Base-by-base conservation (phyloP, 2,888 invertebrate genomes). In the Eupeodes luniger region DNA sequence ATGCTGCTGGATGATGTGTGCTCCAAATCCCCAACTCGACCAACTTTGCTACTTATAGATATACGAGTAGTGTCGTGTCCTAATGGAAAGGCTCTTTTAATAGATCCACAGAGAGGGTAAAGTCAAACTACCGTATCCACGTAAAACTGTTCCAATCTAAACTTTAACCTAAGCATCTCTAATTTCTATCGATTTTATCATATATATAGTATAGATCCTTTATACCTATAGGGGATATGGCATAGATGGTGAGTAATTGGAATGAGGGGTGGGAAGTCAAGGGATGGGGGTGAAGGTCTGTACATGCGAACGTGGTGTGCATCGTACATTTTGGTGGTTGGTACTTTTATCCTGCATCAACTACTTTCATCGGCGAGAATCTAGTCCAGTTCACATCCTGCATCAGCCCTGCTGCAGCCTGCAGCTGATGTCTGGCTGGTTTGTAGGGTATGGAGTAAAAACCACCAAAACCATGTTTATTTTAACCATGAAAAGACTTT, bases 81-180 rank as follows among this genome's bases (percentile, higher is more conserved):
- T 61, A 40, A 61, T 36, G 40, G 61, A 36, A 61, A 36, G 40
- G 40, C n/a, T 61, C 61, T 61, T 40, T 61, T 61, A 61, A 61
- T 61, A 61, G 61, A 40, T 61, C 61, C 61, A 61, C 40, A 36
- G 36, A 61, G 61, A 10, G 61, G 36, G 36, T n/a, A 61, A 40
- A 40, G 40, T 40, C 40, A 61, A 61, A 61, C 61, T 36, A 61
- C 40, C 36, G 61, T 36, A 61, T 61, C 61, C 61, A 61, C 75
- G 53, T 82, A 40, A 77, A 82, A 84, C 61, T 79, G 79, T 79
- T 67, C 49, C 79, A 79, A 79, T 59, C 55, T 74, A 66, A 78
- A 83, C 72, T 72, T 69, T 40, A 75, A 75, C 84, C 74, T 69
- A 69, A 67, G 74, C 74, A 84, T 79, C 84, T 79, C 79, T 79